Base-by-base conservation (phyloP, 1,140 invertebrate genomes). In the Helicoverpa zea region DNA sequence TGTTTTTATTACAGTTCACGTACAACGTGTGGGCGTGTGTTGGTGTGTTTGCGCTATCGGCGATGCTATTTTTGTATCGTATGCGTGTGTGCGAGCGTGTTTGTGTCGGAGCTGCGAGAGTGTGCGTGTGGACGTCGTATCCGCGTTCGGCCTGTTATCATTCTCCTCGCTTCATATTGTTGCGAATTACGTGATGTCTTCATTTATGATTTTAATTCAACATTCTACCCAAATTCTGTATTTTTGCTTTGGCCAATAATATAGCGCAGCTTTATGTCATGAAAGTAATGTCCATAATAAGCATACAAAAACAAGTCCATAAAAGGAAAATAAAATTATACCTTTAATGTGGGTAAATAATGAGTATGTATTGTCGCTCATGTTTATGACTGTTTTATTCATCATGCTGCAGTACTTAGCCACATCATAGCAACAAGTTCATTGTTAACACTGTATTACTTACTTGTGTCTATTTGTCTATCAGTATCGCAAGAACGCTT, bases 1-100 rank as follows among this genome's bases (percentile, higher is more conserved):
- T 93, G 90, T 92, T 93, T 91, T 94, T 93, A 93, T 92, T 92
- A 92, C 91, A 91, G 89, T 93, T 91, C 91, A 93, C 88, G 89
- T 92, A 92, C 89, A 84, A 81, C 81, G 89, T 88, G 93, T 93
- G 89, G 90, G 91, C 89, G 90, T 93, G 91, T 94, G 92, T 94
- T 92, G 89, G 92, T 92, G 91, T 92, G 91, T 93, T 92, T 90
- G 92, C 91, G 90, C 89, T 94, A 94, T 94, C 92, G 90, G 84
- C 82, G 90, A 83, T 89, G 86, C 92, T 94, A 94, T 94, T 94
- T 94, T 91, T 59, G 89, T 90, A 82, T 35, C 51, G 30, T 51
- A 51, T 23, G 70, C n/a, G 52, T 87, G 89, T 91, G 88, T 91
- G 88, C 79, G 89, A 73, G 88, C 76, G 23, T 63, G 83, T 81